Evolutionary conservation across 2,113 vertebrate genomes (phyloP), one percentile per base, ranked within the genome.

Genomic region (Amblyornis subalaris): DNA sequence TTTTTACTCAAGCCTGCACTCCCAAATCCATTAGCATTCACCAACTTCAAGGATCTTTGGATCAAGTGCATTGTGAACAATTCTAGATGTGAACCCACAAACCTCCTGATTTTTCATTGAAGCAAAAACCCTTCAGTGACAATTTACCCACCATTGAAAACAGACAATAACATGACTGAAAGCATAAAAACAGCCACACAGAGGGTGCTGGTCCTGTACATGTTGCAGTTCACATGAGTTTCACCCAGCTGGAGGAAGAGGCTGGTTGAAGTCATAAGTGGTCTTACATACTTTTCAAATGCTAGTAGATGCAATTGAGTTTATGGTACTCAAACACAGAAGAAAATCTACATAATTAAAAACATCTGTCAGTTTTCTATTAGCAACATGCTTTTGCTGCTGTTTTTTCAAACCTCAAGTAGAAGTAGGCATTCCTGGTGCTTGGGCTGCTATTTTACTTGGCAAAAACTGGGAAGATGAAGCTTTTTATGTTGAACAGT

Each of bases 351-450:
- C 22, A n/a, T 51, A 86, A 86, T 35, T 64, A 77, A 80, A 79
- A 94, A 66, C 67, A 88, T 86, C 75, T 83, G 42, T 22, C 79
- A 90, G 44, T 58, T 88, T 94, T 94, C 73, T 77, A 77, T 45
- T 60, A 93, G 84, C 31, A 78, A 75, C 31, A 65, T 9, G 47
- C 20, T 81, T 64, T 70, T 87, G 65, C 50, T 87, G 53, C 53
- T 62, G 28, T 31, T 71, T 84, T 95, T 84, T 74, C 47, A 92
- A 95, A 88, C 23, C 53, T 82, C 25, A 64, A 75, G n/a, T 36
- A 78, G 89, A 81, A 81, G 36, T n/a, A 84, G 20, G 42, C 42
- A 65, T 61, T 45, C 40, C 69, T 74, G 31, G 19, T 71, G 58
- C 36, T 35, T 58, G 47, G 31, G 44, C 35, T 94, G 40, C 61